Evolutionary conservation across 1,140 invertebrate genomes (phyloP), one percentile per base, ranked within the genome.

Genomic region (Drosophila repleta): DNA sequence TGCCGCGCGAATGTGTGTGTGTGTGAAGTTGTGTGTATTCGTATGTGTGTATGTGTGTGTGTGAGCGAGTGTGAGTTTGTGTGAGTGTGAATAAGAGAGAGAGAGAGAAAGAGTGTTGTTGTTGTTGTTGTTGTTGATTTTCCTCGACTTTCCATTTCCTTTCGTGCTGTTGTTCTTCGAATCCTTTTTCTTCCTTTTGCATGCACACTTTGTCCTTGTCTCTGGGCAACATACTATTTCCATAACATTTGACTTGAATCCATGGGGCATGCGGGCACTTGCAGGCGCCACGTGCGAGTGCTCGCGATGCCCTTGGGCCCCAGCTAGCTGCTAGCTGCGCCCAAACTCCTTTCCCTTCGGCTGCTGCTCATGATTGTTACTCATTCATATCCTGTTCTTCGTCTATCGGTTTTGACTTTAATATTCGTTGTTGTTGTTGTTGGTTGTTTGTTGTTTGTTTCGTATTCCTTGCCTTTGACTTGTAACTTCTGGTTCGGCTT

Each of bases 161-260:
- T 24, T 55, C 7, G 17, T 39, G 26, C 53, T 15, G 45, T 63
- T 39, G 26, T 46, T 15, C 29, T 63, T 13, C 24, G 32, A 35
- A 35, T 35, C 32, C 32, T 2, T 35, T 35, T 35, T 11, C 10
- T n/a, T 26, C 39, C 11, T 24, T 41, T 26, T 48, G 52, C 69
- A 35, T 35, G 61, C 65, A 74, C 71, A 69, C 71, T 74, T 74
- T 74, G 71, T 69, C 51, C 71, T 74, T 74, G 71, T 74, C 71
- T 18, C 43, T 62, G 56, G 57, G 65, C 71, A 74, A 74, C 65
- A 35, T 49, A 43, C 71, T 68, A 74, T 74, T 74, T 69, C 45
- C 43, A 29, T 68, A 35, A 60, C 32, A 56, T 68, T 37, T 49
- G 51, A 68, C 65, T 74, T 74, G 56, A 57, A 74, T 69, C 71